phyloP scores from a whole-genome alignment of 2,797 vertebrate species.

The Danionella dracula region DNA sequence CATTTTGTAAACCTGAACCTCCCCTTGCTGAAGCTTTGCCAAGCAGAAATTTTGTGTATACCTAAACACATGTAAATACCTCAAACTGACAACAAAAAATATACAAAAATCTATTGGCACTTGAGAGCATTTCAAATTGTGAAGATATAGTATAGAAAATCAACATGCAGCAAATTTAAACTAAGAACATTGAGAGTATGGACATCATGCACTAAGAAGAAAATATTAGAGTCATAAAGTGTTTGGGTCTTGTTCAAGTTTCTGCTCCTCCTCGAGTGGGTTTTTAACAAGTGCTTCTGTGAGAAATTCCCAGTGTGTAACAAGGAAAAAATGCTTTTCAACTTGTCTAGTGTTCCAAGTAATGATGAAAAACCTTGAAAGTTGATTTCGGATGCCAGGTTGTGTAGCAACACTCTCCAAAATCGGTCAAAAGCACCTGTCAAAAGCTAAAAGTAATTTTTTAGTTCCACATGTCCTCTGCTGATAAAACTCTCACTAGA shows the following conservation, averaged over 20 bases:
- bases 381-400: neutral
- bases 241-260: neutral
- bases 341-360: neutral
- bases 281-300: neutral
- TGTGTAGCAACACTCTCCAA: neutral
- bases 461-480: neutral
- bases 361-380: neutral
- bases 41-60: conserved; percentile 28
- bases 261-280: neutral
- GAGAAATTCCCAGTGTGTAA: neutral
- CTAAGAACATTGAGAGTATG: neutral
- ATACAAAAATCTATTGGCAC: conserved; percentile 9
- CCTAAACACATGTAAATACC: conserved; percentile 20
- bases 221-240: neutral
- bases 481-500: neutral
- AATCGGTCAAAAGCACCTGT: neutral
- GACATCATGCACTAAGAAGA: neutral
- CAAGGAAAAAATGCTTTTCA: neutral
- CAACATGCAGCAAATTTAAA: neutral
- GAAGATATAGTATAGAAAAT: too few relatives aligned
- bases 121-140: neutral
- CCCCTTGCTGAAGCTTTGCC: conserved; percentile 15
- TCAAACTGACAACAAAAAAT: conserved; percentile 3
- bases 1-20: conserved; percentile 32
- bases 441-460: neutral